Percentiles rank a stretch among this genome's conserved stretches.
Evolutionary conservation across 2,888 invertebrate species (phyloP).

Genomic region (Holacanthella duospinosa): DNA sequence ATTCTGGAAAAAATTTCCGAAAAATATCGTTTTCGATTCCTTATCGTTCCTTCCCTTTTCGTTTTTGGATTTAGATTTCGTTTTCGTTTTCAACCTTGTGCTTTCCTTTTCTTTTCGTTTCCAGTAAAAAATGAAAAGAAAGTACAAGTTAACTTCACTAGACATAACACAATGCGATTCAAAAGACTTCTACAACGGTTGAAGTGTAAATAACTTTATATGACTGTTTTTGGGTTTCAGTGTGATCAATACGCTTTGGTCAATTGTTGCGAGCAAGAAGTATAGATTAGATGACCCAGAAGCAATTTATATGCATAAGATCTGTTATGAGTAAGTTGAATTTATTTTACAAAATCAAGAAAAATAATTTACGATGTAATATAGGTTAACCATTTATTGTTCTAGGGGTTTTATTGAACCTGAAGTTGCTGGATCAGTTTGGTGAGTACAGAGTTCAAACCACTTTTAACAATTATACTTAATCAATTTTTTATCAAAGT

Average conservation of each 20-base stretch:
- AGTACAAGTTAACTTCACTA: no score
- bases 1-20: no score
- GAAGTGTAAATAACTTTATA: no score
- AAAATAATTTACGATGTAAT: background rate
- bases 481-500: background rate
- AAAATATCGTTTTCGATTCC: no score
- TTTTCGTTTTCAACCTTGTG: no score
- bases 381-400: background rate
- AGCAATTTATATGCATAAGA: conserved; percentile 19
- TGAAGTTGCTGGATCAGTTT: conserved; percentile 24
- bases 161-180: no score
- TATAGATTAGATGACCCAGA: conserved; percentile 23
- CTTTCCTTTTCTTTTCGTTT: no score
- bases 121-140: no score
- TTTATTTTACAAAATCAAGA: background rate
- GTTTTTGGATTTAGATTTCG: no score
- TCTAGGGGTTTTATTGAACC: conserved; percentile 27
- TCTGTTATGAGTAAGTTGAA: conserved; percentile 19
- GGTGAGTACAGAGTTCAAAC: background rate
- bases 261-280: conserved; percentile 23
- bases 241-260: conserved; percentile 31
- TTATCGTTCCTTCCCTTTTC: no score
- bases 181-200: no score
- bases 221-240: no score
- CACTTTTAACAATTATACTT: background rate